These are phyloP conservation scores for Clarias batrachus DNA, from an alignment of 2,113 vertebrate species.

Conservation along the genomic window DNA sequence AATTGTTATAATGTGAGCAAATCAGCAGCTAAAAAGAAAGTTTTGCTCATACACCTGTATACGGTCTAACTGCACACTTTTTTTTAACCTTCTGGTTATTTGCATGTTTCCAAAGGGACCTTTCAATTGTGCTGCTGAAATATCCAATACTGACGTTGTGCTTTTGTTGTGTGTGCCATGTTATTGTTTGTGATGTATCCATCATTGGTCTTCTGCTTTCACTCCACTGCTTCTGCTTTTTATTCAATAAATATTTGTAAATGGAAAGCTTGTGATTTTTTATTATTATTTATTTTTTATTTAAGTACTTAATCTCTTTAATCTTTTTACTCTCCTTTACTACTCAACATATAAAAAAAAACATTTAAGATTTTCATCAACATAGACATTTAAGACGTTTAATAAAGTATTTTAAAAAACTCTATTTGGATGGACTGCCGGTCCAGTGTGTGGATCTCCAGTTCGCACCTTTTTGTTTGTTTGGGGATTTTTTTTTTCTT, in stretches of 20 bases:
- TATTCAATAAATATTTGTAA: constrained; percentile 39
- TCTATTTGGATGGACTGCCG: no score
- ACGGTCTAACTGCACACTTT: background rate
- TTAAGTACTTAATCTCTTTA: background rate
- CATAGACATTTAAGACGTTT: background rate
- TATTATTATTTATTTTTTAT: background rate
- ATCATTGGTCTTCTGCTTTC: constrained; percentile 19
- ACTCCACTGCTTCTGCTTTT: constrained; percentile 34
- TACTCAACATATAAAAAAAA: background rate
- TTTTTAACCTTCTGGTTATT: constrained; percentile 17
- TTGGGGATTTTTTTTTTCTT: background rate
- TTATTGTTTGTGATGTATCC: constrained; percentile 49
- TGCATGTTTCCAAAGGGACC: constrained; percentile 66
- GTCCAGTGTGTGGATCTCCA: background rate
- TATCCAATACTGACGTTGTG: constrained; percentile 46
- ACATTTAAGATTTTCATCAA: background rate
- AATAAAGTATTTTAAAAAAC: no score
- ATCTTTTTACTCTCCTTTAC: background rate
- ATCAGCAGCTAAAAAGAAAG: constrained; percentile 1
- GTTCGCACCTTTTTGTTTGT: background rate
- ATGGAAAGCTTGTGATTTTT: background rate
- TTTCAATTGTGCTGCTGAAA: constrained; percentile 62
- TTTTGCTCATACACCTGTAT: constrained; percentile 7
- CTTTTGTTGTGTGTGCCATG: constrained; percentile 52
- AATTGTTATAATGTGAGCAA: background rate